Conservation (phyloP, 1,140 invertebrate genomes). For the Muscidifurax raptorellus region DNA sequence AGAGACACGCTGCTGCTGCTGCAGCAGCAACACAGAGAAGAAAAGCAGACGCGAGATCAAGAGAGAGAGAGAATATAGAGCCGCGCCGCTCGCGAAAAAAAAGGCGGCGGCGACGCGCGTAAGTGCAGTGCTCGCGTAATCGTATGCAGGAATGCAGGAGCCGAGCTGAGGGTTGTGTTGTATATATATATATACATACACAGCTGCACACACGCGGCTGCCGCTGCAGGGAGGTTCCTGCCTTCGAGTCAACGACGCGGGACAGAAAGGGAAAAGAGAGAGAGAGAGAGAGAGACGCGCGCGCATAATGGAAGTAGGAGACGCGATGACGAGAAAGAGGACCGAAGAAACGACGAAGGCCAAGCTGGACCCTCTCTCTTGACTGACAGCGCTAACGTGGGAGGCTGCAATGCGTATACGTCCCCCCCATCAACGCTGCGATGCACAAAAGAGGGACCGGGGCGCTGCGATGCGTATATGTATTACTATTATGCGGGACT, state of each 20-base stretch:
- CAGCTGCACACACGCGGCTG: slow-evolving; percentile 8
- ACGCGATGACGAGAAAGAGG: slow-evolving; percentile 48
- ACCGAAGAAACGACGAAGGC: slow-evolving; percentile 60
- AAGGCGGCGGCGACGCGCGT: slow-evolving; percentile 8
- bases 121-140: slow-evolving; percentile 63
- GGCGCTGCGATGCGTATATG: background rate
- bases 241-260: slow-evolving; percentile 31
- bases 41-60: slow-evolving; percentile 8
- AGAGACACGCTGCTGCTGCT: background rate
- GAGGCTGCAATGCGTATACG: slow-evolving; percentile 55
- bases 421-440: slow-evolving; percentile 47
- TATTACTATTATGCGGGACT: slow-evolving; percentile 2
- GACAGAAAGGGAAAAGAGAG: slow-evolving; percentile 62
- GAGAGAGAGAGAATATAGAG: slow-evolving; percentile 22
- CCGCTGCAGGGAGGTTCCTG: slow-evolving; percentile 68
- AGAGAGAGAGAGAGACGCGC: too few relatives aligned
- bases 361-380: slow-evolving; percentile 54
- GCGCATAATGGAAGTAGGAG: slow-evolving; percentile 44
- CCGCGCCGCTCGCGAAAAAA: background rate
- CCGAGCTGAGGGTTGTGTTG: slow-evolving; percentile 62
- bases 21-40: background rate
- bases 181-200: background rate
- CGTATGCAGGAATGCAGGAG: slow-evolving; percentile 73
- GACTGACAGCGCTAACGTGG: slow-evolving; percentile 73
- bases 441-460: slow-evolving; percentile 36